A percentile compares a stretch with the other conserved stretches of the same genome.
phyloP scores from a whole-genome alignment of 2,797 vertebrate genomes.

The Poeciliopsis infans region DNA sequence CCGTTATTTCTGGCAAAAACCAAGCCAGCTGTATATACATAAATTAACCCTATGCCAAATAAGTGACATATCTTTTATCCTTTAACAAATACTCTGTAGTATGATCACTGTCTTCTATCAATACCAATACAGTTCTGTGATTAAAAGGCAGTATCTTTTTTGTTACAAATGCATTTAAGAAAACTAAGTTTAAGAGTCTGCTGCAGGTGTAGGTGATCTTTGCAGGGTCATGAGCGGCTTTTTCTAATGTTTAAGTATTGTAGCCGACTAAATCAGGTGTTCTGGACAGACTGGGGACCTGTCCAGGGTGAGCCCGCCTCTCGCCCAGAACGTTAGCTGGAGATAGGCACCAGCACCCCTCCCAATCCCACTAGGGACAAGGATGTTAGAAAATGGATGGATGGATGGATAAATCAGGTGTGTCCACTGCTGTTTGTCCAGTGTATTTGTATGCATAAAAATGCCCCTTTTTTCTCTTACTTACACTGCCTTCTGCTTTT shows the following conservation, averaged over 20 bases:
- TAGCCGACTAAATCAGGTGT: not conserved
- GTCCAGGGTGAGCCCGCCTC: no score
- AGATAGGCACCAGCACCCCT: no score
- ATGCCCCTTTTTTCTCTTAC: no score
- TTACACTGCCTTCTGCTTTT: no score
- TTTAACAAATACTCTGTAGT: not conserved
- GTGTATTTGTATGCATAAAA: no score
- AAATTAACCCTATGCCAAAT: not conserved
- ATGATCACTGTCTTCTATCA: not conserved
- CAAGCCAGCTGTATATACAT: not conserved
- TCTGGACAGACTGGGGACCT: no score
- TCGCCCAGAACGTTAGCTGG: no score
- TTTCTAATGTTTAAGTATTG: not conserved
- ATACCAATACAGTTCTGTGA: not conserved
- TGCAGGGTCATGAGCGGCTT: not conserved
- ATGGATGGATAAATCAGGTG: not conserved
- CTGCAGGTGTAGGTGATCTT: not conserved
- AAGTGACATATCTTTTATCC: not conserved
- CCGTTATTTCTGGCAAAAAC: conserved; percentile 32
- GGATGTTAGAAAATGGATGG: no score
- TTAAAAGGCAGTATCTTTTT: not conserved
- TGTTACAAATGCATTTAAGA: not conserved
- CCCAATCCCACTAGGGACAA: no score
- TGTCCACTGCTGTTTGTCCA: no score
- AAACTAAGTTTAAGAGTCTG: conserved; percentile 7